Evolutionary conservation across 2,113 vertebrate genomes (phyloP).

Genomic region (Tetraodon nigroviridis): DNA sequence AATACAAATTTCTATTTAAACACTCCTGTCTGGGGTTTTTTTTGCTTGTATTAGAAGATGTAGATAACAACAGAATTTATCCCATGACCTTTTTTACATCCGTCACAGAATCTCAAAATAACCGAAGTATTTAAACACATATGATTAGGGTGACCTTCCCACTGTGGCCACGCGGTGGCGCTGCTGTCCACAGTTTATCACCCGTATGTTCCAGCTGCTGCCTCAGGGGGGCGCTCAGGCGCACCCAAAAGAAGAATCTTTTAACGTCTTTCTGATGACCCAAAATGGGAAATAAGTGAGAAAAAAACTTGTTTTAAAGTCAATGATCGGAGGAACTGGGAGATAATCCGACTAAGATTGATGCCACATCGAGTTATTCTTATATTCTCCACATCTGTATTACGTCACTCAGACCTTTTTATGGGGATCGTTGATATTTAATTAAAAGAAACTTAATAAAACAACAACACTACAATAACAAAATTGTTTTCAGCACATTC

Average conservation of each 20-base stretch:
- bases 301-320: no score
- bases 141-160: no score
- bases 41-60: not conserved
- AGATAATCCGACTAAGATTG: not conserved
- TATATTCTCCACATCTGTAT: not conserved
- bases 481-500: no score
- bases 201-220: not conserved
- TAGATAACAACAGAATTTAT: not conserved
- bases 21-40: constrained; percentile 39
- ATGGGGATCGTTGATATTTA: no score
- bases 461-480: no score
- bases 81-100: not conserved
- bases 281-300: not conserved
- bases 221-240: not conserved
- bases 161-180: constrained; percentile 11
- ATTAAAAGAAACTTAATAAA: no score
- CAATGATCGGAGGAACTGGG: not conserved
- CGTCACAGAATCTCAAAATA: no score
- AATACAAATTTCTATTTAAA: constrained; percentile 99
- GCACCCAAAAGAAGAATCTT: no score
- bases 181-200: not conserved
- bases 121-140: not conserved
- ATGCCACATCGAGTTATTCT: not conserved
- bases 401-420: not conserved
- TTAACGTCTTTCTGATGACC: not conserved